Evolutionary conservation across 2,888 invertebrate genomes (phyloP).

Genomic region (Alitta virens): DNA sequence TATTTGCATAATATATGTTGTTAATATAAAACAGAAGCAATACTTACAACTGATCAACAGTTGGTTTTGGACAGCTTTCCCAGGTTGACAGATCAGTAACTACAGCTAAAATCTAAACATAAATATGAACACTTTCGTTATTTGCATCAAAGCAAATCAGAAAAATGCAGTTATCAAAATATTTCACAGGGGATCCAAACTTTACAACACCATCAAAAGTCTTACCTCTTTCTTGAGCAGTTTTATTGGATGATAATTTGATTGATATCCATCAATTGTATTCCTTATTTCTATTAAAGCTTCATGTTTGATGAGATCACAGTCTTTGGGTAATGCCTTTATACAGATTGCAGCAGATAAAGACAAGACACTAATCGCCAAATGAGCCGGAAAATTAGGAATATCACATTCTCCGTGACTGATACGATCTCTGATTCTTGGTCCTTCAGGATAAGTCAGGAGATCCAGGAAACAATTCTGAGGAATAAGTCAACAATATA

Average conservation of each 20-base stretch:
- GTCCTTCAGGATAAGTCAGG: conserved; percentile 59
- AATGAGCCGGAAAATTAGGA: not conserved
- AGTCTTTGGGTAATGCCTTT: not conserved
- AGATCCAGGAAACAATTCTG: conserved; percentile 59
- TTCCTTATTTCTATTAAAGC: not conserved
- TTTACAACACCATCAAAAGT: no score
- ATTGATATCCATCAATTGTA: not conserved
- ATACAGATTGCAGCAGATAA: not conserved
- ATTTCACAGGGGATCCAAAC: no score
- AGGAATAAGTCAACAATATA: not conserved
- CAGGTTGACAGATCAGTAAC: no score
- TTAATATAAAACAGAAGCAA: no score
- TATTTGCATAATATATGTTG: no score
- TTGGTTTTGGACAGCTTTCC: no score
- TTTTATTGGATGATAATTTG: conserved; percentile 7
- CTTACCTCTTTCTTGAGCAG: not conserved
- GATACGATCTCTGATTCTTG: conserved; percentile 61
- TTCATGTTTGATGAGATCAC: not conserved
- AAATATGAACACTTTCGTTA: no score
- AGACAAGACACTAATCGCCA: not conserved
- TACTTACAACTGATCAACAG: no score
- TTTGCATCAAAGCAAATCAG: no score
- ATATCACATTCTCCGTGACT: conserved; percentile 61
- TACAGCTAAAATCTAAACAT: no score
- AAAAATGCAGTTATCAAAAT: no score